A percentile compares a stretch with the other conserved stretches of the same genome.
These are phyloP conservation scores for Sus scrofa DNA, from an alignment of 2,113 vertebrate genomes.

Conservation along the genomic window T2T-Sscrofa CM000814.6:47570501-47571000, in stretches of 20 bases:
- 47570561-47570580: background rate
- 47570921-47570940: background rate
- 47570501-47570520: background rate
- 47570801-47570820: background rate
- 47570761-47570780: constrained; percentile 94
- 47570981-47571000: background rate
- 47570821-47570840: too few relatives aligned
- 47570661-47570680: background rate
- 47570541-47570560: background rate
- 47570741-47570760: constrained; percentile 98
- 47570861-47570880: background rate
- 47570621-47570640: background rate
- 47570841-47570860: background rate
- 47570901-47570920: background rate
- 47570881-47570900: background rate
- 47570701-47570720: constrained; percentile 99
- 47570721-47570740: constrained; percentile 98
- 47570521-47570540: background rate
- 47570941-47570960: background rate
- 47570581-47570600: background rate
- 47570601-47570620: rapidly evolving
- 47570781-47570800: rapidly evolving
- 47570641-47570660: background rate
- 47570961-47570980: rapidly evolving
- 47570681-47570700: constrained; percentile 81